phyloP scores from a whole-genome alignment of 2,797 vertebrate species.

The Chiloscyllium punctatum region DNA sequence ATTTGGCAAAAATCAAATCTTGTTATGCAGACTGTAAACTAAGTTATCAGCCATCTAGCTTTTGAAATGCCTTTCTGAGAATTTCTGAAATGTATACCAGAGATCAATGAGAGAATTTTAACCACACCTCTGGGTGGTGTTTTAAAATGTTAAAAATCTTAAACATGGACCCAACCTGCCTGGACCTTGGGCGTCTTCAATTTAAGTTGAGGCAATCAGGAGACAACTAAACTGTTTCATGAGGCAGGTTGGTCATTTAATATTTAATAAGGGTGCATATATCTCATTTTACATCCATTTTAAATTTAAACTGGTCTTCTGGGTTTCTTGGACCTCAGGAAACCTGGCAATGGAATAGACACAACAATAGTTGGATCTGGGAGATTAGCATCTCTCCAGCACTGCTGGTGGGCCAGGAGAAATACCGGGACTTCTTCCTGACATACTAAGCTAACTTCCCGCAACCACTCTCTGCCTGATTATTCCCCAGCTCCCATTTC shows the following conservation, averaged over 20 bases:
- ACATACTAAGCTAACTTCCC: not conserved
- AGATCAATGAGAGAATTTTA: not conserved
- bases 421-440: not conserved
- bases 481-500: not conserved
- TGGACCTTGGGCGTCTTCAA: not conserved
- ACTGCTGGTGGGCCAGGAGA: not conserved
- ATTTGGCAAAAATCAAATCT: not conserved
- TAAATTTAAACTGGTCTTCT: not conserved
- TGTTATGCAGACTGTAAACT: not conserved
- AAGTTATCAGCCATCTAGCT: not conserved
- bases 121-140: not conserved
- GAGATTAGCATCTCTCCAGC: not conserved
- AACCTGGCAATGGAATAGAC: no score
- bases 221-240: not conserved
- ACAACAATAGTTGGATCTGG: not conserved
- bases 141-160: not conserved
- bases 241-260: not conserved
- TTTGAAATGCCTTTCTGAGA: not conserved
- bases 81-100: not conserved
- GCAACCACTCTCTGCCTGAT: no score
- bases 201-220: not conserved
- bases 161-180: not conserved
- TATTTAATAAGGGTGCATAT: not conserved
- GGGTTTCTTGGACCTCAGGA: not conserved
- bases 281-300: not conserved